phyloP scores from a whole-genome alignment of 2,797 vertebrate genomes.

The Eulemur rubriventer region DNA sequence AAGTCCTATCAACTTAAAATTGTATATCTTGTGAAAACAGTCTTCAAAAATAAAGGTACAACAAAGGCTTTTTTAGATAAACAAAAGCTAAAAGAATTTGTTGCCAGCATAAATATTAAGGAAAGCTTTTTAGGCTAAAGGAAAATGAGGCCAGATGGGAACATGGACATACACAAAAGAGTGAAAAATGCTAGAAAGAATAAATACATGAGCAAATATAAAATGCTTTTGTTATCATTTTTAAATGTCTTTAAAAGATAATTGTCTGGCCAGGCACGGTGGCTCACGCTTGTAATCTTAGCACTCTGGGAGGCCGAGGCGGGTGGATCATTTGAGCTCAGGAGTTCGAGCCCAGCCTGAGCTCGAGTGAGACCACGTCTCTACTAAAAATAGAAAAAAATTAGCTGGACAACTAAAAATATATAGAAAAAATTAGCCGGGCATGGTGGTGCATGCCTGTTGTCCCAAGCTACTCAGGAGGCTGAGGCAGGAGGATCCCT shows the following conservation, averaged over 20 bases:
- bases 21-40: background rate
- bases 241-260: conserved; percentile 13
- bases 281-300: too few relatives aligned
- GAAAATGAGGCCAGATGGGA: background rate
- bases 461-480: too few relatives aligned
- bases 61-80: background rate
- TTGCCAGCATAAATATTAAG: background rate
- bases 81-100: background rate
- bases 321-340: too few relatives aligned
- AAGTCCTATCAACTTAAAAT: background rate
- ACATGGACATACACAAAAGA: background rate
- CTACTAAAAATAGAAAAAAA: too few relatives aligned
- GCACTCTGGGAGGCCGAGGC: too few relatives aligned
- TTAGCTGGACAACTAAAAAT: too few relatives aligned
- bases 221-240: background rate
- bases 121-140: background rate
- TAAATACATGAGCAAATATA: background rate
- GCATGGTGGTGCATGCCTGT: too few relatives aligned
- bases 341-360: too few relatives aligned
- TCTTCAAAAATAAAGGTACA: background rate
- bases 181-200: background rate
- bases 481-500: too few relatives aligned
- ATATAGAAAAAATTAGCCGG: too few relatives aligned
- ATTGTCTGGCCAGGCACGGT: background rate
- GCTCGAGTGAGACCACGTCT: too few relatives aligned